Evolutionary conservation across 2,888 invertebrate genomes (phyloP).

Genomic region (Heterodera filipjevi): DNA sequence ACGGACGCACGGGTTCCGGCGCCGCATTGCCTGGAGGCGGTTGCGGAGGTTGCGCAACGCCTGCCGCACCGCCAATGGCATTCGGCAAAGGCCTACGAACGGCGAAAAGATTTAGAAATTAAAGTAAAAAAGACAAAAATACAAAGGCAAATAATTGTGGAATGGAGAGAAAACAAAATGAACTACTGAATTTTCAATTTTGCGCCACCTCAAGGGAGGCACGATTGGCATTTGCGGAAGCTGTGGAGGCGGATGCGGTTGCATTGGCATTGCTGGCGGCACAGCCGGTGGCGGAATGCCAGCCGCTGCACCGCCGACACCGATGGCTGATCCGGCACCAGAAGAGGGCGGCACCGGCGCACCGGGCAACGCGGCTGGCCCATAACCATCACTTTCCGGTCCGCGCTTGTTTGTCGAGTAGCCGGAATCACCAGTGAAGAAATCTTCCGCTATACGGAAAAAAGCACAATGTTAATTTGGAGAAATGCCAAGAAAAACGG

Average conservation of each 20-base stretch:
- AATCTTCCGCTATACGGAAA: conserved; percentile 45
- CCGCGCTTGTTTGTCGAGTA: conserved; percentile 56
- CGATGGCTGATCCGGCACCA: conserved; percentile 40
- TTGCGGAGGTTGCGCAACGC: not conserved
- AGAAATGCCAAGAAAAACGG: not conserved
- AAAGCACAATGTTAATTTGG: not conserved
- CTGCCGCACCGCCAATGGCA: conserved; percentile 22
- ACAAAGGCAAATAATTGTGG: too few relatives aligned
- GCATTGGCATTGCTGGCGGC: conserved; percentile 15
- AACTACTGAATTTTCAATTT: not conserved
- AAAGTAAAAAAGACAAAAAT: too few relatives aligned
- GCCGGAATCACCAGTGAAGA: conserved; percentile 63
- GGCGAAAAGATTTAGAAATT: too few relatives aligned
- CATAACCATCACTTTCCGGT: conserved; percentile 64
- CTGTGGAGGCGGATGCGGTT: not conserved
- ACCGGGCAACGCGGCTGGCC: conserved; percentile 58
- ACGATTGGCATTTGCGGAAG: conserved; percentile 16
- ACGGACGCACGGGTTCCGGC: conserved; percentile 47
- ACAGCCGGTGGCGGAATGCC: conserved; percentile 18
- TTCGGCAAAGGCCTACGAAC: conserved; percentile 10
- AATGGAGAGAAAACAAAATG: too few relatives aligned
- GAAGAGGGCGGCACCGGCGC: conserved; percentile 59
- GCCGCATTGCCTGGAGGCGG: conserved; percentile 14
- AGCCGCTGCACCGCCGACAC: conserved; percentile 22
- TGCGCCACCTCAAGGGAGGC: conserved; percentile 17